phyloP scores from a whole-genome alignment of 2,113 vertebrate genomes.

The Thunnus thynnus region DNA sequence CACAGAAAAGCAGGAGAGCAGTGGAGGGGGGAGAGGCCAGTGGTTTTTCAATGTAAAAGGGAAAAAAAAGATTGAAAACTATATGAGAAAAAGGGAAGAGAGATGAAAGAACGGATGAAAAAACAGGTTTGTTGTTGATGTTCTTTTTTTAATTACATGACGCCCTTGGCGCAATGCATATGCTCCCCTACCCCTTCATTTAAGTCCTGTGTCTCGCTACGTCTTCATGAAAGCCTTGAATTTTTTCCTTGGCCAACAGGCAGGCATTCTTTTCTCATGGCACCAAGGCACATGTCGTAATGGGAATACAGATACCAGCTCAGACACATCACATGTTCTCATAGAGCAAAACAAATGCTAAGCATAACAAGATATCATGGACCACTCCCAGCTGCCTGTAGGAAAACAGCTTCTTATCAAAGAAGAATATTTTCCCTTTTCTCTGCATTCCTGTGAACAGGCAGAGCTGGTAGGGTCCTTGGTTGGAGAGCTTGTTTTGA shows the following conservation, averaged over 20 bases:
- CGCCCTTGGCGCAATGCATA: constrained; percentile 25
- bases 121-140: constrained; percentile 61
- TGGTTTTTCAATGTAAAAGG: constrained; percentile 61
- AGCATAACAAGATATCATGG: constrained; percentile 72
- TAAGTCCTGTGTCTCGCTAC: constrained; percentile 30
- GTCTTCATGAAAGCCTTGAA: constrained; percentile 26
- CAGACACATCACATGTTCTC: constrained; percentile 75
- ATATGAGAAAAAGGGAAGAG: constrained; percentile 48
- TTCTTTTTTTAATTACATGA: constrained; percentile 70
- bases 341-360: constrained; percentile 73
- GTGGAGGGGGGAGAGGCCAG: constrained; percentile 51
- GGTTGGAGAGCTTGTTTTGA: constrained; percentile 73
- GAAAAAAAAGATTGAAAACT: constrained; percentile 52
- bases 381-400: constrained; percentile 50
- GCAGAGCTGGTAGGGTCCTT: constrained; percentile 65
- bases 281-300: constrained; percentile 70
- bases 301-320: constrained; percentile 78
- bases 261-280: constrained; percentile 71
- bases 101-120: constrained; percentile 46
- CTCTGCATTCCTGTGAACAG: constrained; percentile 58
- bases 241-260: constrained; percentile 50
- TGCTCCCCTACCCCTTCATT: constrained; percentile 17
- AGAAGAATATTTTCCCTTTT: constrained; percentile 72
- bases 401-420: constrained; percentile 81
- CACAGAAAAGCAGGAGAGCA: constrained; percentile 88